Conservation (phyloP, 2,888 invertebrate species). For the Caenorhabditis imperialis region DNA sequence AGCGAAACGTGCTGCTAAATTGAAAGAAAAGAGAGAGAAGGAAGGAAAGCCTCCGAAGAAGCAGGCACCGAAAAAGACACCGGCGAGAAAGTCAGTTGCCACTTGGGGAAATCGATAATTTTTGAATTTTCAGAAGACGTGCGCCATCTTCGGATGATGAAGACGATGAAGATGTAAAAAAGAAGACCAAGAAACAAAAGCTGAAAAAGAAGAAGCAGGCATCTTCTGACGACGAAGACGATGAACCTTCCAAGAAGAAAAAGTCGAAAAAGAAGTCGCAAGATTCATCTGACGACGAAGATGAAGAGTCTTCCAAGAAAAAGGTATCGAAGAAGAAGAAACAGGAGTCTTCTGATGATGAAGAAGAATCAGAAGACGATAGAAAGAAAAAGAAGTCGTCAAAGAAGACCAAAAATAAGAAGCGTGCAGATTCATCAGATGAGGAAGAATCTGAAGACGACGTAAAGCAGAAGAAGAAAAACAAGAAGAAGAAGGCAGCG, state of each 20-base stretch:
- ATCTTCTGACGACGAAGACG: too few species aligned
- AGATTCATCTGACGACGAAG: not conserved
- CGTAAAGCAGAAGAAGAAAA: conserved; percentile 7
- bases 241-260: conserved; percentile 13
- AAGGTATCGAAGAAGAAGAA: not conserved
- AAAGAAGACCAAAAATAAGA: not conserved
- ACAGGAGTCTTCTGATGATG: conserved; percentile 10
- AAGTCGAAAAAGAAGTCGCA: too few species aligned
- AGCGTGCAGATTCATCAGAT: conserved; percentile 3
- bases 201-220: too few species aligned
- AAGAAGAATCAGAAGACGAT: conserved; percentile 11
- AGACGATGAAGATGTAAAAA: conserved; percentile 2
- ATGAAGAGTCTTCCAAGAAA: too few species aligned
- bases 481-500: not conserved
- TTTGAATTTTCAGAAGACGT: conserved; percentile 10
- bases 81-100: conserved; percentile 6
- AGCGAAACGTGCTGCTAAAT: conserved; percentile 30
- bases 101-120: not conserved
- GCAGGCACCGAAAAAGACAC: not conserved
- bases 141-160: conserved; percentile 16
- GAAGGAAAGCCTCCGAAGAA: conserved; percentile 23
- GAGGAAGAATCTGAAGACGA: conserved; percentile 11
- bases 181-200: too few species aligned
- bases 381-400: conserved; percentile 11
- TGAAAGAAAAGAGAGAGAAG: conserved; percentile 32